Conservation (phyloP, 2,113 vertebrate genomes). For the Odocoileus hemionus region DNA sequence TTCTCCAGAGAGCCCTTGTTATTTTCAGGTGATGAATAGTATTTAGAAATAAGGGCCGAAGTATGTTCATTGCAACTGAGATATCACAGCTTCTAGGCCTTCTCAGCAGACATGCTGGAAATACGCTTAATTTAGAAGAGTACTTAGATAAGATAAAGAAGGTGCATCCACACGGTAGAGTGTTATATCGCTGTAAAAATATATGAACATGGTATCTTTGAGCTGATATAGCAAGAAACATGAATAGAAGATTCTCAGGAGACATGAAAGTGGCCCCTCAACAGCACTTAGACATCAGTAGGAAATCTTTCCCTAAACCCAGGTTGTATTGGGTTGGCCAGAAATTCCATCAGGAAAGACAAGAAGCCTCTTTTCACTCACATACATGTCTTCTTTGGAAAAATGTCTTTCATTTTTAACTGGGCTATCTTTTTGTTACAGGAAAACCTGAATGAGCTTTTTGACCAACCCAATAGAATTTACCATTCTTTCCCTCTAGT, state of each 20-base stretch:
- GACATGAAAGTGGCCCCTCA: background rate
- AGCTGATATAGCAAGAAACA: background rate
- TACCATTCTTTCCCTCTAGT: background rate
- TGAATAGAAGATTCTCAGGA: background rate
- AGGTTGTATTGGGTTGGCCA: background rate
- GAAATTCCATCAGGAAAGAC: background rate
- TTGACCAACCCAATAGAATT: background rate
- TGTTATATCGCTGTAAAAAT: background rate
- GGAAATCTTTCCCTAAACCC: background rate
- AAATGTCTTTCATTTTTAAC: background rate
- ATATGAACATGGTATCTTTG: background rate
- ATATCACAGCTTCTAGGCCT: background rate
- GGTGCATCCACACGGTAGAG: background rate
- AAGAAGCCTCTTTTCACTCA: background rate
- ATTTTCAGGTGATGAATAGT: background rate
- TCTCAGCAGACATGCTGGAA: background rate
- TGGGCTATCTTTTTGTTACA: background rate
- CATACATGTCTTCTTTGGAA: background rate
- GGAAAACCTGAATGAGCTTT: background rate
- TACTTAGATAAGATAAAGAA: background rate
- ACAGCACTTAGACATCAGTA: background rate
- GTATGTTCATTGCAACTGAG: fast-evolving
- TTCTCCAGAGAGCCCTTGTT: background rate
- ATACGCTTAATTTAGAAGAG: background rate
- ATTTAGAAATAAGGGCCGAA: background rate